Percentiles rank a stretch among this genome's conserved stretches.
These are phyloP conservation scores for Octomys mimax DNA, from an alignment of 2,797 vertebrate genomes.

Conservation along the genomic window DNA sequence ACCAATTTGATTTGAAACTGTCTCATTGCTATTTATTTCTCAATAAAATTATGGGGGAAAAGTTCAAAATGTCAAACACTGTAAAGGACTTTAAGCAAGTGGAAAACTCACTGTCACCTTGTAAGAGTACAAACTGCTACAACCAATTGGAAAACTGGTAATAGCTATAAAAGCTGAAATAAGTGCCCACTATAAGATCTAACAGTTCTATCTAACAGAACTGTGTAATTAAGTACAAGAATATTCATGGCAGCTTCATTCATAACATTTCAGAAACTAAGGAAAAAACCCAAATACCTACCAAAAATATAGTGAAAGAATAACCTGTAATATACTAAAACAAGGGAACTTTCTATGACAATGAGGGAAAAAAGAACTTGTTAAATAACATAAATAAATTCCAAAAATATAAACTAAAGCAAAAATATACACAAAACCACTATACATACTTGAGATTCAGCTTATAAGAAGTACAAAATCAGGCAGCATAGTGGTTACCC, in stretches of 20 bases:
- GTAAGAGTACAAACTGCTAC: background rate
- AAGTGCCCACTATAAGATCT: background rate
- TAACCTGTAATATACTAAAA: background rate
- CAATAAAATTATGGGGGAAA: too few species aligned
- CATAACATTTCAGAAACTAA: background rate
- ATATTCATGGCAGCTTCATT: background rate
- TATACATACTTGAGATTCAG: background rate
- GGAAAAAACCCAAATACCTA: background rate
- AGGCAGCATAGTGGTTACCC: background rate
- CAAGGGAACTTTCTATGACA: background rate
- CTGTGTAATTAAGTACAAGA: conserved; percentile 13
- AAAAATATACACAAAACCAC: conserved; percentile 28
- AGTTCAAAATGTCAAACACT: background rate
- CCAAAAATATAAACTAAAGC: background rate
- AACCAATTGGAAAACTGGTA: conserved; percentile 15
- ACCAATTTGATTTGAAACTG: too few species aligned
- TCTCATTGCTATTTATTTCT: too few species aligned
- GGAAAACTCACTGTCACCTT: background rate
- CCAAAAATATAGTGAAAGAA: conserved; percentile 1
- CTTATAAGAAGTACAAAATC: background rate
- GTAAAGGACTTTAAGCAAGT: conserved; percentile 1
- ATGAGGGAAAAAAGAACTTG: background rate
- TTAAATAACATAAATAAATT: background rate
- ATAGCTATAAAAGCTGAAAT: conserved; percentile 17
- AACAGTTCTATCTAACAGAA: background rate